Evolutionary conservation across 2,113 vertebrate genomes (phyloP).

Genomic region (Patagioenas fasciata): DNA sequence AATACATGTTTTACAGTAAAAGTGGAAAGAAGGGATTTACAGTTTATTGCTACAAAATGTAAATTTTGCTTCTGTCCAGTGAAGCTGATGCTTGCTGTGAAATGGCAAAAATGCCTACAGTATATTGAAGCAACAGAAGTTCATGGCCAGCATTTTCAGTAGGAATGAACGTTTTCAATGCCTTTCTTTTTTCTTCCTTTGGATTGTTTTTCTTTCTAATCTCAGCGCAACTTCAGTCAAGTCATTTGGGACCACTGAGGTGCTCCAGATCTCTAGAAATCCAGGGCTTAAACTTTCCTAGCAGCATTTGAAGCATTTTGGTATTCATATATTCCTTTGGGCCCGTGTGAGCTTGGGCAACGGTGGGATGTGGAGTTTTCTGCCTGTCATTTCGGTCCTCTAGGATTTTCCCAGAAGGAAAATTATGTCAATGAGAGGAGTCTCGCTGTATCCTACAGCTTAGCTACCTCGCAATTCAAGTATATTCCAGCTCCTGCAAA

Average conservation of each 20-base stretch:
- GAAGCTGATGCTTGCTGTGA: not conserved
- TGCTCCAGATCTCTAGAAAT: not conserved
- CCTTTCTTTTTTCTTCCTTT: not conserved
- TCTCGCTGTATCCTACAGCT: not conserved
- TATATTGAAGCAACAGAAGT: not conserved
- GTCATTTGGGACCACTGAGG: not conserved
- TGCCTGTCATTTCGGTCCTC: not conserved
- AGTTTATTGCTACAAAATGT: not conserved
- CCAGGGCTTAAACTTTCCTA: not conserved
- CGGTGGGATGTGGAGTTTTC: not conserved
- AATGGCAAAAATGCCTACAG: not conserved
- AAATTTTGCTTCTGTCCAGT: not conserved
- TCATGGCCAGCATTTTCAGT: not conserved
- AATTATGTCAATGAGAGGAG: not conserved
- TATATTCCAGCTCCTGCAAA: not conserved
- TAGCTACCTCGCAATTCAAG: not conserved
- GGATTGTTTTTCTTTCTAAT: not conserved
- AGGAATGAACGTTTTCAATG: not conserved
- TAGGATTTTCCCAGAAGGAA: not conserved
- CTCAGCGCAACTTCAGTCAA: not conserved
- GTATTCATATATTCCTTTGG: not conserved
- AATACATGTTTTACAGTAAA: not conserved
- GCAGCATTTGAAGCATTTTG: not conserved
- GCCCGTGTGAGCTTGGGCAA: not conserved
- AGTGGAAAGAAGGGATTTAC: not conserved